phyloP scores from a whole-genome alignment of 2,797 vertebrate genomes.

The Lacerta viridis region DNA sequence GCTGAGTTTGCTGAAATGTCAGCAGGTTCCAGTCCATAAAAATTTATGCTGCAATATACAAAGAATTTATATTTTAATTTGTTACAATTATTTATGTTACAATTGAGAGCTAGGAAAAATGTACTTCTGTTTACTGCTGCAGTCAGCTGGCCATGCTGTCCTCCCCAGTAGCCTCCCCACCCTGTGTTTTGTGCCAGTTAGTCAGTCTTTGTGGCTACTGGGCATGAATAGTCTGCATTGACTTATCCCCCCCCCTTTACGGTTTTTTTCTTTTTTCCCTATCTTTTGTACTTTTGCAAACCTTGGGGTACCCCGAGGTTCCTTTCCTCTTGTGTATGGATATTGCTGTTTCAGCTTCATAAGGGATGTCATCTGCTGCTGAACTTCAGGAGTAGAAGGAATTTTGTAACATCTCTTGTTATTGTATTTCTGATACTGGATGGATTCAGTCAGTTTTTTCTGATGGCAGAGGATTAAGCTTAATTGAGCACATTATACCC shows the following conservation, averaged over 20 bases:
- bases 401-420: not conserved
- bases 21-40: not conserved
- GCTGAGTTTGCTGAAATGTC: not conserved
- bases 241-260: not conserved
- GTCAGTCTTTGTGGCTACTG: not conserved
- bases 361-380: not conserved
- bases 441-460: too few species aligned
- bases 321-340: not conserved
- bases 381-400: not conserved
- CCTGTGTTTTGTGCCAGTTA: too few species aligned
- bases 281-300: not conserved
- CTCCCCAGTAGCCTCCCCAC: not conserved
- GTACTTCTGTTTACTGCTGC: not conserved
- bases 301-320: not conserved
- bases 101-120: not conserved
- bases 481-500: not conserved
- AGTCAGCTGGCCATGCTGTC: not conserved
- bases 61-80: not conserved
- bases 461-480: too few species aligned
- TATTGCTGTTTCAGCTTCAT: not conserved
- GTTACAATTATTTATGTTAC: not conserved
- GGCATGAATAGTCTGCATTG: too few species aligned
- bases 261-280: not conserved
- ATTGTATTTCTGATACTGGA: not conserved
- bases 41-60: not conserved